Evolutionary conservation across 2,888 invertebrate genomes (phyloP), one percentile per base, ranked within the genome.

Genomic region (Platycheirus albimanus): DNA sequence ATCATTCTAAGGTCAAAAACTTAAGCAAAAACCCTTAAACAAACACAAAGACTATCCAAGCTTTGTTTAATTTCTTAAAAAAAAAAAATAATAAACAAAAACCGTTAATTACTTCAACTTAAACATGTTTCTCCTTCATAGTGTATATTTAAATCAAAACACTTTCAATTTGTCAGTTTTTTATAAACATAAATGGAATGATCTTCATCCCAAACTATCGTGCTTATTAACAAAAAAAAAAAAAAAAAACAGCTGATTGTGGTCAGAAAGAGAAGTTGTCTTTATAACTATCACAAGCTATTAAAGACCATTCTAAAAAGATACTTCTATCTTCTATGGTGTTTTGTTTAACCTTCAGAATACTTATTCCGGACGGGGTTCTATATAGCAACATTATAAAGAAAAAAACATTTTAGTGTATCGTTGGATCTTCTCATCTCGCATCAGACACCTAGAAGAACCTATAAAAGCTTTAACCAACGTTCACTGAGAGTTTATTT

Each of bases 291-390:
- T 45, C 33, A 75, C 63, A 36, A 58, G 30, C 56, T 24, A 33
- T 43, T 19, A 43, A 41, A 17, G 28, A 13, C 24, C 17, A 56
- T 13, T 75, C 41, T 0, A 52, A 11, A n/a, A 43, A 7, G 17
- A 33, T 56, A 24, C 61, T 58, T 61, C 49, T 47, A 36, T 24
- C 61, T 58, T 61, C 49, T 47, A 36, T 24, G 36, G 8, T 36
- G 61, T 49, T 63, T 77, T 36, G 61, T 49, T 63, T 77, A 72
- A 81, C 81, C 81, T 81, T 81, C 81, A 67, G 67, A 81, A 61
- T 71, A 66, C 30, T 49, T 20, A 54, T 61, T 71, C 47, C 56
- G 43, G 54, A 54, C 30, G 33, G 24, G 24, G 45, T 72, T 77
- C 81, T 81, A 47, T 47, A 17, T 24, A 11, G 58, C 19, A 45